Evolutionary conservation across 2,113 vertebrate genomes (phyloP).

Genomic region (Stercorarius parasiticus): DNA sequence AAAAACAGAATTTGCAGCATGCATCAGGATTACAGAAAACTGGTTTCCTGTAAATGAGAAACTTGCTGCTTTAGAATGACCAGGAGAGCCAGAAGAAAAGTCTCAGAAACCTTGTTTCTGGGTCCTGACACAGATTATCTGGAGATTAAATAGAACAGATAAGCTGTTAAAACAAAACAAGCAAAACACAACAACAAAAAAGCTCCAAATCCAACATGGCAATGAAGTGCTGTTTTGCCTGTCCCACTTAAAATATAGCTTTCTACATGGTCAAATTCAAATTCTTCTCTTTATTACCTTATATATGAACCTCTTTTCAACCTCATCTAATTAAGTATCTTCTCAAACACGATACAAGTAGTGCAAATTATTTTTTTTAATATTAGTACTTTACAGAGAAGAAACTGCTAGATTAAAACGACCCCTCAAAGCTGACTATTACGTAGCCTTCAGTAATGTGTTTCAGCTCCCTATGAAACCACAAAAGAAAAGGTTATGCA

Average conservation of each 20-base stretch:
- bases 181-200: not conserved
- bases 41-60: not conserved
- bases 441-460: accelerated
- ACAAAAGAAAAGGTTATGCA: not conserved
- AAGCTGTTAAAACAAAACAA: not conserved
- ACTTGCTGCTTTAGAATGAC: not conserved
- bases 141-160: not conserved
- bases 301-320: not conserved
- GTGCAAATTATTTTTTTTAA: not conserved
- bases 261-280: not conserved
- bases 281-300: not conserved
- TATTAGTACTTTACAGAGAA: not conserved
- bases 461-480: not conserved
- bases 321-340: not conserved
- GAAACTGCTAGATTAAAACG: not conserved
- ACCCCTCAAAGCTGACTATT: not conserved
- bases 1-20: not conserved
- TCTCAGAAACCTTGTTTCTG: not conserved
- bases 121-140: not conserved
- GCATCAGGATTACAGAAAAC: not conserved
- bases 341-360: not conserved
- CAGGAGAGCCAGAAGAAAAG: not conserved
- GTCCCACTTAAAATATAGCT: not conserved
- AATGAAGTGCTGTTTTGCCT: not conserved
- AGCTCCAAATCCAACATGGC: not conserved